Conservation (phyloP, 2,113 vertebrate species). For the Oncorhynchus clarkii region DNA sequence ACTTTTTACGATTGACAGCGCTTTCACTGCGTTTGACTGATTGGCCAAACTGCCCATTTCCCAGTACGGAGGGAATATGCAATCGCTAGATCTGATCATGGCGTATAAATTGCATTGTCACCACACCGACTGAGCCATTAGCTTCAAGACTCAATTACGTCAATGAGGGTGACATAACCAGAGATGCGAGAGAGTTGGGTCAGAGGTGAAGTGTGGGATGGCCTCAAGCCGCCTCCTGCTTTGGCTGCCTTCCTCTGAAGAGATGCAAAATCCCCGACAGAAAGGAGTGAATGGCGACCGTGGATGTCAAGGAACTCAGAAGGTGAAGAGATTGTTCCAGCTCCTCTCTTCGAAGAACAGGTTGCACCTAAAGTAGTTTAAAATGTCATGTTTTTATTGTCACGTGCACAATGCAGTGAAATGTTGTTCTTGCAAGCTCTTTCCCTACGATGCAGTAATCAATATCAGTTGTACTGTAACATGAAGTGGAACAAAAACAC, state of each 20-base stretch:
- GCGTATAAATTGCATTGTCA: slow-evolving; percentile 47
- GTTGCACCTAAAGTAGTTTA: no score
- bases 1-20: slow-evolving; percentile 38
- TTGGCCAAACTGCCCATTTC: slow-evolving; percentile 40
- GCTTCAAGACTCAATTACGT: slow-evolving; percentile 36
- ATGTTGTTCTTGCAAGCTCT: no score
- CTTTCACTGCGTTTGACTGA: slow-evolving; percentile 54
- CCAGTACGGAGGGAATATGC: slow-evolving; percentile 17
- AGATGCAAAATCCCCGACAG: neutral
- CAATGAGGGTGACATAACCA: slow-evolving; percentile 29
- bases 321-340: no score
- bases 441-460: no score
- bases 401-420: no score
- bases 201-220: slow-evolving; percentile 37
- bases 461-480: no score
- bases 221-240: slow-evolving; percentile 1
- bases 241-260: slow-evolving; percentile 20
- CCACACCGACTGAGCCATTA: slow-evolving; percentile 34
- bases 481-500: no score
- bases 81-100: slow-evolving; percentile 26
- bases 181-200: slow-evolving; percentile 27
- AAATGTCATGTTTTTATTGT: no score
- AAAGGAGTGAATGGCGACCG: no score
- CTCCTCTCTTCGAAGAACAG: no score
- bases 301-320: no score